phyloP scores from a whole-genome alignment of 2,113 vertebrate species.

The Platysternon megacephalum region DNA sequence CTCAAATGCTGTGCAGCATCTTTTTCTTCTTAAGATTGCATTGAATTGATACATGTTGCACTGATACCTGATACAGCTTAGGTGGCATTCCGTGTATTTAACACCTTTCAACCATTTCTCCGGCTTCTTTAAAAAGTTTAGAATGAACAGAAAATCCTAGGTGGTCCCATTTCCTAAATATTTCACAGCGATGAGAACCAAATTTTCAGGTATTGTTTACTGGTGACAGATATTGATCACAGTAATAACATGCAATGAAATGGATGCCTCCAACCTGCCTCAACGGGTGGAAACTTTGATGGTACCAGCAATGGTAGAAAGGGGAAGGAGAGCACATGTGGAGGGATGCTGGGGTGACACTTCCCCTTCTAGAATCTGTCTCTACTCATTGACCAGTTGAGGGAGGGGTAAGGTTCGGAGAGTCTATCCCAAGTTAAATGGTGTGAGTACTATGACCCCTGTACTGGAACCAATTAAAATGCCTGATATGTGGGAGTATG shows the following conservation, averaged over 20 bases:
- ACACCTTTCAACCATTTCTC: neutral
- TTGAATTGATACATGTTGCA: rapidly evolving
- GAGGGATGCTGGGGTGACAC: neutral
- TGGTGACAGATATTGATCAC: neutral
- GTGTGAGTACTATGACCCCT: neutral
- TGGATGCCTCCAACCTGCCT: neutral
- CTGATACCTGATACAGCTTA: neutral
- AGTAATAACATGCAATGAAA: neutral
- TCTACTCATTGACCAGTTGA: neutral
- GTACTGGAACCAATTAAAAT: neutral
- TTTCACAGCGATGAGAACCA: rapidly evolving
- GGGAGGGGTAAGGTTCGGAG: neutral
- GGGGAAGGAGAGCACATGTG: neutral
- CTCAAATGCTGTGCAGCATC: neutral
- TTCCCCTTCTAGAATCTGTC: neutral
- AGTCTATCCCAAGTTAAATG: neutral
- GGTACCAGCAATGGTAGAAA: neutral
- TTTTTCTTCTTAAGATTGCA: neutral
- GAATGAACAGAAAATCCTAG: neutral
- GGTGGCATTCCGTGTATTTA: neutral
- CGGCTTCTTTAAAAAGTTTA: neutral
- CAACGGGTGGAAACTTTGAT: neutral
- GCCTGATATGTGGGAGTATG: neutral
- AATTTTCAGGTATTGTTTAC: rapidly evolving
- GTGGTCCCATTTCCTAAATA: rapidly evolving